Percentiles rank a stretch among this genome's conserved stretches.
phyloP scores from a whole-genome alignment of 2,113 vertebrate species.

The Choloepus hoffmanni region DNA sequence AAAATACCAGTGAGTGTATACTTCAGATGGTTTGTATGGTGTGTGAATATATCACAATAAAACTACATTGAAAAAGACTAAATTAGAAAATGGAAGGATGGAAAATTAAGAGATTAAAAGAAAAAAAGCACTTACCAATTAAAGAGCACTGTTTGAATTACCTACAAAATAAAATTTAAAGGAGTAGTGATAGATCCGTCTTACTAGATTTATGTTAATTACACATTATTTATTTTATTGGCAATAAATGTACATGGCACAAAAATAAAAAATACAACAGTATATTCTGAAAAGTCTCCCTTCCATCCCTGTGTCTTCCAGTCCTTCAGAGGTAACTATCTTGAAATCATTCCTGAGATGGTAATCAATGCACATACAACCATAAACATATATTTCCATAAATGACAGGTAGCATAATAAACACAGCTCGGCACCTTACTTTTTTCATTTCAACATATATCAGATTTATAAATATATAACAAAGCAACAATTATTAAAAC shows the following conservation, averaged over 20 bases:
- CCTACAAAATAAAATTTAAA: constrained; percentile 56
- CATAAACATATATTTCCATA: background rate
- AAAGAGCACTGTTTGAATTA: constrained; percentile 8
- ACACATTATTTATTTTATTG: background rate
- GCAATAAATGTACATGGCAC: background rate
- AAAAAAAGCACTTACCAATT: constrained; percentile 45
- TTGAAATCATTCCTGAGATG: background rate
- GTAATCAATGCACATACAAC: background rate
- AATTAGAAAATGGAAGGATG: background rate
- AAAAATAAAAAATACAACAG: background rate
- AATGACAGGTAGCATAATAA: background rate
- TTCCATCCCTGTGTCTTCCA: background rate
- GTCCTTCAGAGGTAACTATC: background rate
- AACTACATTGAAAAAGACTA: no score
- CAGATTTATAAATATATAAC: background rate
- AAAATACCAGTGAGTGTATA: no score
- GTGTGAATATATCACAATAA: no score
- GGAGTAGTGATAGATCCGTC: background rate
- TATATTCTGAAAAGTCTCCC: background rate
- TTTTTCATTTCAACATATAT: background rate
- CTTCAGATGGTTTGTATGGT: no score
- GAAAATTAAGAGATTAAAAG: no score
- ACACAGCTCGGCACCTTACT: background rate
- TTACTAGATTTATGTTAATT: background rate
- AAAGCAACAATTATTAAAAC: background rate